phyloP scores from a whole-genome alignment of 53 echinoderm and acorn worm genomes.

The Paelopatides confundens region DNA sequence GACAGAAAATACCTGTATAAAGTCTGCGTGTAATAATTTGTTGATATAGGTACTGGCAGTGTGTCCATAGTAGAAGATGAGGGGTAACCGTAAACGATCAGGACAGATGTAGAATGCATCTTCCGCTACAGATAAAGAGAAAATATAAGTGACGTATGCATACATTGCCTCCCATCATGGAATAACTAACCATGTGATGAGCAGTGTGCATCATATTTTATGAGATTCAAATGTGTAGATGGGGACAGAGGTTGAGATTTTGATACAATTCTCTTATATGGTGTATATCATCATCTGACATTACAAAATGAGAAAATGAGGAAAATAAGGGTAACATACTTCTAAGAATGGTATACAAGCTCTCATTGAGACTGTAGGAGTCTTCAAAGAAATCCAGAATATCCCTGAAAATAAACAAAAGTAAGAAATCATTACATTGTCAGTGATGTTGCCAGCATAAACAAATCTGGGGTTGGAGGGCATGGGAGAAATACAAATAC shows the following conservation, averaged over 20 bases:
- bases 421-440: too few species aligned
- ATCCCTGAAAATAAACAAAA: slow-evolving; percentile 72
- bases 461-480: too few species aligned
- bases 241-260: too few species aligned
- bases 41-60: slow-evolving; percentile 91
- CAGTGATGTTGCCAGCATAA: too few species aligned
- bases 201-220: too few species aligned
- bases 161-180: too few species aligned
- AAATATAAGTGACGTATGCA: background rate
- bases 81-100: slow-evolving; percentile 90
- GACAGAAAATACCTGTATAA: slow-evolving; percentile 80
- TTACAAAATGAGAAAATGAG: too few species aligned
- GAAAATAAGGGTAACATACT: slow-evolving; percentile 62
- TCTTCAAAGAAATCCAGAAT: slow-evolving; percentile 93
- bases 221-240: too few species aligned
- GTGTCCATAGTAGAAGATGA: slow-evolving; percentile 97
- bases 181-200: too few species aligned
- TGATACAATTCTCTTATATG: too few species aligned
- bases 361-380: slow-evolving; percentile 89
- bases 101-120: slow-evolving; percentile 88
- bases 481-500: too few species aligned
- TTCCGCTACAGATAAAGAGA: slow-evolving; percentile 63
- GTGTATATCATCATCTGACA: too few species aligned
- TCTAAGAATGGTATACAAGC: slow-evolving; percentile 81
- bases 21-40: slow-evolving; percentile 87